These are phyloP conservation scores for Deroplatys truncata DNA, from an alignment of 2,888 invertebrate genomes.

Conservation along the genomic window DNA sequence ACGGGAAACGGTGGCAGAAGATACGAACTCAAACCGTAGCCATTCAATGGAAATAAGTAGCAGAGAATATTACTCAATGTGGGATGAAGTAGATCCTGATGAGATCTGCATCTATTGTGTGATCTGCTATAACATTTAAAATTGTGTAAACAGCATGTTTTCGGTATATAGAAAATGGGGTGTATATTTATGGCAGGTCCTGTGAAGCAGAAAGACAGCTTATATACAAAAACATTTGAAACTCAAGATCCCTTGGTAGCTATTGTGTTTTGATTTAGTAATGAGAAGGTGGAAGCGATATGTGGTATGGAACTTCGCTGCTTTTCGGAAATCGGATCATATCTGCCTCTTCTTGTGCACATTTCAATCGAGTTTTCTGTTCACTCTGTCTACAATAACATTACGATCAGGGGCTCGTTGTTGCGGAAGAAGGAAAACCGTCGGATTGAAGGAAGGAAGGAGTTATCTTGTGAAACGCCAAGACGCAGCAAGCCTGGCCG, in stretches of 20 bases:
- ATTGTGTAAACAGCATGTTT: no score
- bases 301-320: background rate
- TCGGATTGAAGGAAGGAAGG: background rate
- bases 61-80: no score
- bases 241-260: background rate
- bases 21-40: no score
- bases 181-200: no score
- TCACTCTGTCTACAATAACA: conserved; percentile 2
- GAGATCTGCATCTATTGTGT: no score
- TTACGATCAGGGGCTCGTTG: background rate
- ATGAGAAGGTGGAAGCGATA: background rate
- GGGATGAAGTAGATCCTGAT: no score
- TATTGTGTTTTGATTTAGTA: background rate
- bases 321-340: background rate
- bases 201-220: no score
- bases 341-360: background rate
- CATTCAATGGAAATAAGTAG: no score
- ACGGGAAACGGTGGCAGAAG: no score
- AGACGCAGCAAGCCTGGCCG: background rate
- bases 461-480: background rate
- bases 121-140: no score
- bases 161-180: no score
- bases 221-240: no score
- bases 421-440: background rate
- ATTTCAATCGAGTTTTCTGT: background rate